Conservation (phyloP, 2,113 vertebrate species). For the Dolichotis patagonum region DNA sequence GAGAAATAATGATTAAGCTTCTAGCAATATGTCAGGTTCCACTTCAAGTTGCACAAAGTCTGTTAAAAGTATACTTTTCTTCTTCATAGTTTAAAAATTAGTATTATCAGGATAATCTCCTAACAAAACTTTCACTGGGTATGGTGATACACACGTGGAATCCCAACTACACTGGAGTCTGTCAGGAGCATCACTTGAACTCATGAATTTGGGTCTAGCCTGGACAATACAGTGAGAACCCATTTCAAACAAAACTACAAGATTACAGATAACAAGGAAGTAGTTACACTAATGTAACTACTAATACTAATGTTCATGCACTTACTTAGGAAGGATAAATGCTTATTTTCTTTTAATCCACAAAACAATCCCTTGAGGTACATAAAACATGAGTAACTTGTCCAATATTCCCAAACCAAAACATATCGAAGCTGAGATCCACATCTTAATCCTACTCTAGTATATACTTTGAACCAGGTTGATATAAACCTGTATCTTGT, state of each 20-base stretch:
- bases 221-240: background rate
- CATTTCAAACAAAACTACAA: background rate
- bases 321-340: background rate
- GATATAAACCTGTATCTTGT: background rate
- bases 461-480: background rate
- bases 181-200: background rate
- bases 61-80: background rate
- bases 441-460: background rate
- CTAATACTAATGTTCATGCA: background rate
- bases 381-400: background rate
- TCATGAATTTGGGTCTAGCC: background rate
- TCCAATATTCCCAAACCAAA: background rate
- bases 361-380: background rate
- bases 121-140: background rate
- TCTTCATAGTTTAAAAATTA: slow-evolving; percentile 34
- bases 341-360: slow-evolving; percentile 11
- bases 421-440: background rate
- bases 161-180: background rate
- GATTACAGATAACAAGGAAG: background rate
- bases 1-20: background rate
- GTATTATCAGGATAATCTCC: slow-evolving; percentile 47
- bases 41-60: background rate
- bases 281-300: background rate
- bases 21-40: background rate
- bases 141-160: background rate